Percentiles rank a stretch among this genome's conserved stretches.
Conservation (phyloP, 1,140 invertebrate species). For the Ctenoplectra terminalis region DNA sequence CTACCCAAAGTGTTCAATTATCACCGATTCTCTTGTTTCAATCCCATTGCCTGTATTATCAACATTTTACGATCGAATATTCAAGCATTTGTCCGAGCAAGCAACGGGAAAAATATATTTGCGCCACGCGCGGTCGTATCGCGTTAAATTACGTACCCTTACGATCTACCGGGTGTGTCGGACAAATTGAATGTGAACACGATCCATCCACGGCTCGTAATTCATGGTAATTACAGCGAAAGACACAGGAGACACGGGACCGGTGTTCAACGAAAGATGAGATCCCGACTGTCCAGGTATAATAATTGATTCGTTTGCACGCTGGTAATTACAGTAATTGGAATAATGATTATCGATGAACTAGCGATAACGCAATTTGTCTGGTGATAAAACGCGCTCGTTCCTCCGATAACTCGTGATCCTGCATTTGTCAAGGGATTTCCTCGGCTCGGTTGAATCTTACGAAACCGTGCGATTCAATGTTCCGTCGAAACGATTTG, state of each 20-base stretch:
- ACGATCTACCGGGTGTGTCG: constrained; percentile 47
- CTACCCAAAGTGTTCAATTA: too few relatives aligned
- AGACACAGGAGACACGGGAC: constrained; percentile 19
- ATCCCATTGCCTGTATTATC: too few relatives aligned
- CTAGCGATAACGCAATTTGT: constrained; percentile 43
- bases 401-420: background rate
- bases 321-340: constrained; percentile 56
- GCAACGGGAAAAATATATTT: background rate
- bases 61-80: background rate
- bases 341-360: constrained; percentile 48
- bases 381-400: constrained; percentile 35
- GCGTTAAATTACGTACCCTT: constrained; percentile 7
- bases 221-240: constrained; percentile 30
- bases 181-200: constrained; percentile 12
- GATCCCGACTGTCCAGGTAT: constrained; percentile 35
- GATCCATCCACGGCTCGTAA: constrained; percentile 23
- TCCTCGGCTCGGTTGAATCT: background rate
- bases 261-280: constrained; percentile 44
- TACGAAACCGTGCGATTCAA: background rate
- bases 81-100: background rate
- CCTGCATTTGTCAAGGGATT: background rate
- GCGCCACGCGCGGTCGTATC: background rate
- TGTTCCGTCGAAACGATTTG: background rate
- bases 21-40: too few relatives aligned
- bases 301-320: constrained; percentile 56